Percentiles rank a stretch among this genome's conserved stretches.
These are phyloP conservation scores for Troides oblongomaculatus DNA, from an alignment of 2,888 invertebrate species.

Conservation along the genomic window DNA sequence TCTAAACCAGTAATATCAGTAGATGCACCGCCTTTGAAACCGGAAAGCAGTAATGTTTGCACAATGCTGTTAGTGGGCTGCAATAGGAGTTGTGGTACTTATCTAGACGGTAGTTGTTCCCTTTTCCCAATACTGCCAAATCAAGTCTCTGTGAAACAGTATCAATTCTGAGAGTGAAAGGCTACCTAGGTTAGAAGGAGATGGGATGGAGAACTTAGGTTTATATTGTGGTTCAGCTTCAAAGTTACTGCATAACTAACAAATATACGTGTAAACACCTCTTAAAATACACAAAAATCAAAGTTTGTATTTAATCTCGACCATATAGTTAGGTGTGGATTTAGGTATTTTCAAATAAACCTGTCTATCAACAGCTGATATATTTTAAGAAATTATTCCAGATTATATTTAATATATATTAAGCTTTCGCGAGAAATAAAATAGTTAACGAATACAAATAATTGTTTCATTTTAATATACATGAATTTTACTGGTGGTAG, in stretches of 20 bases:
- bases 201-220: background rate
- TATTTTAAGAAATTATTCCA: slow-evolving; percentile 41
- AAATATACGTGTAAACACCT: background rate
- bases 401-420: slow-evolving; percentile 40
- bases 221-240: background rate
- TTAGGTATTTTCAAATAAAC: background rate
- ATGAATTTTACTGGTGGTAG: no score
- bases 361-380: slow-evolving; percentile 36
- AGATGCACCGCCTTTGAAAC: no score
- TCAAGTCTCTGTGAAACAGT: no score
- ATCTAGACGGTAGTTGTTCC: no score
- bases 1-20: no score
- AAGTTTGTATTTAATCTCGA: background rate
- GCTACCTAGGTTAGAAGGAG: no score
- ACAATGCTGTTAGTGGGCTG: no score
- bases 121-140: no score
- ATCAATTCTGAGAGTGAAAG: no score
- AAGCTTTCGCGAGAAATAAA: slow-evolving; percentile 41
- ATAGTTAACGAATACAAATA: slow-evolving; percentile 29
- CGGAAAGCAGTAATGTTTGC: no score
- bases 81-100: no score
- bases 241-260: no score
- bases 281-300: background rate
- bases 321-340: background rate
- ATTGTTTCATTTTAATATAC: background rate